Evolutionary conservation across 2,797 vertebrate genomes (phyloP).

Genomic region (Myripristis murdjan): DNA sequence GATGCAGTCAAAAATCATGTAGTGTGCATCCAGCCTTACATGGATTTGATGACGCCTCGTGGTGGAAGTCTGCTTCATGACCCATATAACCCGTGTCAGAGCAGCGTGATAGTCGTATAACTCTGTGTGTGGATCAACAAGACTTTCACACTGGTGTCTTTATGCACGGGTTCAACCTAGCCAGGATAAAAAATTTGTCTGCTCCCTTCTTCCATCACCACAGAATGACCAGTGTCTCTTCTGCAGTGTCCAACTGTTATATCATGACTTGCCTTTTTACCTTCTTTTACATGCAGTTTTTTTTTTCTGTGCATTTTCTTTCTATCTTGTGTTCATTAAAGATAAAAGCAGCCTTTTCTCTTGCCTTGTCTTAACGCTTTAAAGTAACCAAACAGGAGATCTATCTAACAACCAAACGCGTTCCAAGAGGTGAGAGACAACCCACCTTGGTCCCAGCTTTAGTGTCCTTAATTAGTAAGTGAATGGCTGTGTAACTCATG

Average conservation of each 20-base stretch:
- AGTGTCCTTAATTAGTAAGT: slow-evolving; percentile 98
- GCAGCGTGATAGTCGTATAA: slow-evolving; percentile 40
- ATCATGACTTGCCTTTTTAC: slow-evolving; percentile 91
- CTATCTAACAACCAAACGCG: slow-evolving; percentile 97
- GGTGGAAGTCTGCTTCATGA: slow-evolving; percentile 50
- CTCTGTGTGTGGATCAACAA: slow-evolving; percentile 12
- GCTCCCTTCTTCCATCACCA: slow-evolving; percentile 29
- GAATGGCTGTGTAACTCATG: slow-evolving; percentile 98
- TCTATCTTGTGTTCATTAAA: slow-evolving; percentile 90
- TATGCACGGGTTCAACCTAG: slow-evolving; percentile 58
- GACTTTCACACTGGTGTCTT: slow-evolving; percentile 36
- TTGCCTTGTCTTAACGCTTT: slow-evolving; percentile 99
- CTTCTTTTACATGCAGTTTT: slow-evolving; percentile 47
- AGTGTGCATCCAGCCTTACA: slow-evolving; percentile 58
- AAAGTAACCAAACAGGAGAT: slow-evolving; percentile 99
- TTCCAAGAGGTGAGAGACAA: slow-evolving; percentile 95
- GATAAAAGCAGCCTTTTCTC: slow-evolving; percentile 98
- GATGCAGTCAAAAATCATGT: slow-evolving; percentile 52
- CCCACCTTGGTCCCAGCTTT: slow-evolving; percentile 95
- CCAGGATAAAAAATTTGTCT: slow-evolving; percentile 36
- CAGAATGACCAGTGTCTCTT: slow-evolving; percentile 70
- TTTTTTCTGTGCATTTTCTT: slow-evolving; percentile 72
- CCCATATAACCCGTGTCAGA: slow-evolving; percentile 37
- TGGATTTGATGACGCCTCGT: slow-evolving; percentile 56
- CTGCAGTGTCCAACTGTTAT: slow-evolving; percentile 80